phyloP scores from a whole-genome alignment of 2,113 vertebrate genomes.

The Rhinolophus ferrumequinum region DNA sequence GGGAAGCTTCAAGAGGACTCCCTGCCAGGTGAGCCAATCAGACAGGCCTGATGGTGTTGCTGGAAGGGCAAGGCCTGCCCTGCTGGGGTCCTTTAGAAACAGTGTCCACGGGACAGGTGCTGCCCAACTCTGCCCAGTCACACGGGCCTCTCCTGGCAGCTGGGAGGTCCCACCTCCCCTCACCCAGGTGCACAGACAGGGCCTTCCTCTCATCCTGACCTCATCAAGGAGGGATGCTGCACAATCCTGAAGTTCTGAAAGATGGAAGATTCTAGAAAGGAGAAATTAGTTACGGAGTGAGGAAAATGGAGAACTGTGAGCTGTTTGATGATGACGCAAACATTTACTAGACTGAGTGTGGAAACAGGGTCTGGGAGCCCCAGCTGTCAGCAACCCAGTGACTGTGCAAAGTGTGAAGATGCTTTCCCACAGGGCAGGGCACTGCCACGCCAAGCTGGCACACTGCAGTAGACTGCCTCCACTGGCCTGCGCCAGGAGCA shows the following conservation, averaged over 20 bases:
- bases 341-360: background rate
- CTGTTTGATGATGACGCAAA: background rate
- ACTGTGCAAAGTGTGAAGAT: rapidly evolving
- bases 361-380: background rate
- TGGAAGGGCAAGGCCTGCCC: background rate
- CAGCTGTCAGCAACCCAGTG: background rate
- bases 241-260: background rate
- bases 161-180: background rate
- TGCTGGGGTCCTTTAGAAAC: background rate
- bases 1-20: too few relatives aligned
- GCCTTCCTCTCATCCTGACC: background rate
- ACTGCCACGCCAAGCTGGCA: background rate
- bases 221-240: background rate
- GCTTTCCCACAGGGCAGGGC: background rate
- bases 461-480: background rate
- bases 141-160: rapidly evolving
- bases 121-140: too few relatives aligned
- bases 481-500: background rate
- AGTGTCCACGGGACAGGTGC: rapidly evolving
- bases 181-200: rapidly evolving
- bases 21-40: background rate
- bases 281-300: background rate
- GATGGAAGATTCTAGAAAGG: background rate
- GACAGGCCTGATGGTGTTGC: background rate
- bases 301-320: background rate